Conservation (phyloP, 2,113 vertebrate species). For the Sitta europaea region DNA sequence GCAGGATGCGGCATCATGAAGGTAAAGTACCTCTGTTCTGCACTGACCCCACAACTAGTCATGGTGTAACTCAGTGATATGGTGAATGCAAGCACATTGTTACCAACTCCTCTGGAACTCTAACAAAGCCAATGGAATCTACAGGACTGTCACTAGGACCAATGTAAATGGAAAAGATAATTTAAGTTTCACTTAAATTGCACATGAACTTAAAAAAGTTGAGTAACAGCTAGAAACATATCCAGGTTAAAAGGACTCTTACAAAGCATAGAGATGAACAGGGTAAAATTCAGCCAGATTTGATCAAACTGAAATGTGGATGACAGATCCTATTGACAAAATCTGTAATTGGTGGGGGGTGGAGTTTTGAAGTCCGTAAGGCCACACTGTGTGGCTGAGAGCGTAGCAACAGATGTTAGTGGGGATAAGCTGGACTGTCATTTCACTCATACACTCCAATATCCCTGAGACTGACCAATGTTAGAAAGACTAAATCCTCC, state of each 20-base stretch:
- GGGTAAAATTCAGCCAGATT: neutral
- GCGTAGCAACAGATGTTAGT: neutral
- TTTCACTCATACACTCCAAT: neutral
- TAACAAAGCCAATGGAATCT: neutral
- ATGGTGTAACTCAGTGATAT: fast-evolving
- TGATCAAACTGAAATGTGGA: neutral
- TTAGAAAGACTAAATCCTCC: neutral
- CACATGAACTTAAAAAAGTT: neutral
- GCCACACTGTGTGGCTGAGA: neutral
- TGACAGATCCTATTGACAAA: neutral
- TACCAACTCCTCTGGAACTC: neutral
- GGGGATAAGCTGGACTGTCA: neutral
- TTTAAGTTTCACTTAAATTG: neutral
- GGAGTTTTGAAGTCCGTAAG: neutral
- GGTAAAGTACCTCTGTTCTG: neutral
- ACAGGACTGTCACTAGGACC: neutral
- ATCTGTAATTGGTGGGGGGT: neutral
- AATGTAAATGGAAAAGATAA: neutral
- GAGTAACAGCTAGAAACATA: neutral
- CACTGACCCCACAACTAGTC: neutral
- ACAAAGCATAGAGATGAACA: neutral
- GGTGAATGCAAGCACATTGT: neutral
- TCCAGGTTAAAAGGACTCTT: neutral
- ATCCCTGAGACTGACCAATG: neutral
- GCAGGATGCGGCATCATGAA: neutral